phyloP scores from a whole-genome alignment of 2,113 vertebrate species.

The Lonchura striata region DNA sequence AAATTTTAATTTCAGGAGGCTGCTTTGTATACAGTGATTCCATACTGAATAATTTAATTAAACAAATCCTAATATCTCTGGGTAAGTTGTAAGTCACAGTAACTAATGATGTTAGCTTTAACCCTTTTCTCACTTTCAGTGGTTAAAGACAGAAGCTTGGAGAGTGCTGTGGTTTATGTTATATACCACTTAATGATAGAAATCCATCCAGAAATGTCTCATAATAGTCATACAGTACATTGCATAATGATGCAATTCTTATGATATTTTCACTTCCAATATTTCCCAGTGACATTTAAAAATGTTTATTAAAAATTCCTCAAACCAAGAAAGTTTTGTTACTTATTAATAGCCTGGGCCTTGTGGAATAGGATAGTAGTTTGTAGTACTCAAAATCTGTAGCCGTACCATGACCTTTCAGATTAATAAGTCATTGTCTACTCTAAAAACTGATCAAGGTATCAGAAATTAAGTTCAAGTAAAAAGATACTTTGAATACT shows the following conservation, averaged over 20 bases:
- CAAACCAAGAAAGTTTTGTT: neutral
- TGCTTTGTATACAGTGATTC: neutral
- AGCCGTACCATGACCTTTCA: neutral
- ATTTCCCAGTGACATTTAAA: neutral
- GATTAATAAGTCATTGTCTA: neutral
- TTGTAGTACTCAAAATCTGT: neutral
- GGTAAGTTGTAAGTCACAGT: neutral
- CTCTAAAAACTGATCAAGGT: neutral
- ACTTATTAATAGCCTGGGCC: too few relatives aligned
- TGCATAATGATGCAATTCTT: neutral
- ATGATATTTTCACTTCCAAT: accelerated
- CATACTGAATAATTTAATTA: neutral
- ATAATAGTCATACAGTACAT: neutral
- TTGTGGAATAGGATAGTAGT: neutral
- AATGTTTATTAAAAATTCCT: neutral
- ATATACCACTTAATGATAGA: neutral
- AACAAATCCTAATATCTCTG: neutral
- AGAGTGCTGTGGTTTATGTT: neutral
- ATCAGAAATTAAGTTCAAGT: neutral
- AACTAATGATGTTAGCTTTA: neutral
- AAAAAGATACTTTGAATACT: neutral
- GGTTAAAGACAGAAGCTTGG: neutral
- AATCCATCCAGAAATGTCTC: neutral
- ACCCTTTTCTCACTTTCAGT: neutral
- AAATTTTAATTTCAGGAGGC: neutral